phyloP scores from a whole-genome alignment of 2,113 vertebrate species.

The Pedetes capensis region DNA sequence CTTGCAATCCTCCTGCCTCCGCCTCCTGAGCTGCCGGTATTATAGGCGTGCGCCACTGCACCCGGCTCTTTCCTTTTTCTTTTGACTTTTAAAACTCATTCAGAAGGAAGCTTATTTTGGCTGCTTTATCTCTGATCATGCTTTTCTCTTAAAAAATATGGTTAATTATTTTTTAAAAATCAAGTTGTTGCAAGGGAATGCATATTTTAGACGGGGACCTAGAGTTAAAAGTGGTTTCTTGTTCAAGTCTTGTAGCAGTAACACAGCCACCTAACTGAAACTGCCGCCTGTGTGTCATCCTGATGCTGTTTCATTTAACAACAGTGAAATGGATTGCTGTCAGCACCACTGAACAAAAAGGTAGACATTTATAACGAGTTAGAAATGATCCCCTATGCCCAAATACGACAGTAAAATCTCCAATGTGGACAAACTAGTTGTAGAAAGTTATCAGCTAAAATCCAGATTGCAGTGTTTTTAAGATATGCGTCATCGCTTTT shows the following conservation, averaged over 20 bases:
- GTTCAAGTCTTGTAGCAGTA: not conserved
- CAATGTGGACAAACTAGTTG: not conserved
- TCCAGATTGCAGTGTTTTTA: not conserved
- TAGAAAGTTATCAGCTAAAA: not conserved
- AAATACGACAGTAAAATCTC: not conserved
- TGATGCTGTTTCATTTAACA: not conserved
- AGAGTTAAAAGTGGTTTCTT: constrained; percentile 8
- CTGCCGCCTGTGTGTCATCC: not conserved
- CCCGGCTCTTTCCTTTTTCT: no score
- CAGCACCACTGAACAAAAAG: not conserved
- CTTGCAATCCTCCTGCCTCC: no score
- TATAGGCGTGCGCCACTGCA: no score
- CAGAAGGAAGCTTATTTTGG: not conserved
- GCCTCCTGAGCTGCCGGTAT: no score
- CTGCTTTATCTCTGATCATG: not conserved
- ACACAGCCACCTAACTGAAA: not conserved
- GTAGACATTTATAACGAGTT: not conserved
- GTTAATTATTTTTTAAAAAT: not conserved
- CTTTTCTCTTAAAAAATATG: not conserved
- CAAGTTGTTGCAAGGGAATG: not conserved
- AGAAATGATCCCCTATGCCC: not conserved
- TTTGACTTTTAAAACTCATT: constrained; percentile 10
- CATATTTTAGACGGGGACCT: not conserved
- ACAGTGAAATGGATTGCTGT: not conserved
- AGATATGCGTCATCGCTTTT: not conserved